Conservation (phyloP, 2,888 invertebrate genomes). For the Coremacera marginata region DNA sequence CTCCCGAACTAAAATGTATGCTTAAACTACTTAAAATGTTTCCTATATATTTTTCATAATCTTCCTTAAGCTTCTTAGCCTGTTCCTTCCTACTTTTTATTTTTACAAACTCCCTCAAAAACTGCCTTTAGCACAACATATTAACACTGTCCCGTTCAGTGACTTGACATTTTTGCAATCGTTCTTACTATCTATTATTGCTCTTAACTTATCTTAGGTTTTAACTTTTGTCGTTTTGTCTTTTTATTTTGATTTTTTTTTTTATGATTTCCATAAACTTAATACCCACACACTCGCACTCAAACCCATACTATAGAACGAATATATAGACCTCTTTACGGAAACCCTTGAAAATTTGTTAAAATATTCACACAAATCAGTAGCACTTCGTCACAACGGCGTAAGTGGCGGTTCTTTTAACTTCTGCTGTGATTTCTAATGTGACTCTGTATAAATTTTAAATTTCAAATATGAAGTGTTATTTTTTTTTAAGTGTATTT, state of each 20-base stretch:
- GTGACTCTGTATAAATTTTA: too few species aligned
- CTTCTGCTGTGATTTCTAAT: neutral
- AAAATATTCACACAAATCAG: slow-evolving; percentile 6
- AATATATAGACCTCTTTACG: too few species aligned
- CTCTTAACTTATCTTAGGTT: neutral
- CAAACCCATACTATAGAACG: too few species aligned
- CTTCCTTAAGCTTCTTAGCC: too few species aligned
- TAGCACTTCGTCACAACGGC: neutral
- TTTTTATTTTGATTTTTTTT: neutral
- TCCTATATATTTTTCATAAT: too few species aligned
- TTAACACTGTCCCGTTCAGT: neutral
- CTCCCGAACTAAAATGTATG: too few species aligned
- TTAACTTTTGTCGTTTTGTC: neutral
- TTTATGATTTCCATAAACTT: neutral
- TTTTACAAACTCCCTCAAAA: neutral
- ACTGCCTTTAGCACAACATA: neutral
- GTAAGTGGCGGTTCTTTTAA: neutral
- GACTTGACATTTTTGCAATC: neutral
- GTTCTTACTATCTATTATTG: neutral
- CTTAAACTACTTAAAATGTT: too few species aligned
- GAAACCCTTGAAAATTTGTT: neutral
- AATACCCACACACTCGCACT: neutral
- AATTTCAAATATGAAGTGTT: too few species aligned
- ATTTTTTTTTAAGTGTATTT: too few species aligned
- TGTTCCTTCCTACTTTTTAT: too few species aligned